Evolutionary conservation across 2,113 vertebrate genomes (phyloP).

Genomic region (Xyrauchen texanus): DNA sequence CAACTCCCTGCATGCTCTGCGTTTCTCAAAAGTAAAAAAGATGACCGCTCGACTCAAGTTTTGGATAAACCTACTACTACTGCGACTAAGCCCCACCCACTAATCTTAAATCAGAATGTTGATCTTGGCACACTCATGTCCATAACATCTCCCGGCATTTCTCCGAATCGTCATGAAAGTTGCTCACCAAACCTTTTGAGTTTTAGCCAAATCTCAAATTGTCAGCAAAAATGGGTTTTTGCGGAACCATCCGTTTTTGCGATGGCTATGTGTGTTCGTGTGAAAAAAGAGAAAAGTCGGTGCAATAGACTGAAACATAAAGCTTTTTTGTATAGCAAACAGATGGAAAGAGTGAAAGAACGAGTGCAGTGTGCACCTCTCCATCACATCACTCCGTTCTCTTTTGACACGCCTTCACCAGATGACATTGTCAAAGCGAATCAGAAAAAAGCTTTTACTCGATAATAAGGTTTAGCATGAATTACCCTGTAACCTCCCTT

Average conservation of each 20-base stretch:
- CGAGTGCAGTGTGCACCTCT: conserved; percentile 61
- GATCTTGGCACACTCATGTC: conserved; percentile 84
- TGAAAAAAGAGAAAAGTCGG: conserved; percentile 33
- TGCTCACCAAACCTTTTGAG: conserved; percentile 37
- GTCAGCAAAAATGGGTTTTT: conserved; percentile 67
- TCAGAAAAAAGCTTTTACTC: conserved; percentile 88
- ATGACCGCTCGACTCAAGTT: neutral
- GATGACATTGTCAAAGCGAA: conserved; percentile 91
- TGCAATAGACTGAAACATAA: conserved; percentile 62
- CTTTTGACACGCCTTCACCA: conserved; percentile 91
- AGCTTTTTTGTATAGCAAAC: conserved; percentile 75
- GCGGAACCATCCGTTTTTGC: conserved; percentile 91
- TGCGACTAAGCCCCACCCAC: conserved; percentile 52
- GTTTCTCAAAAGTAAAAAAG: neutral
- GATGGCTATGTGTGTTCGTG: conserved; percentile 79
- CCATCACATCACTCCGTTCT: conserved; percentile 81
- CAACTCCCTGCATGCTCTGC: conserved; percentile 37
- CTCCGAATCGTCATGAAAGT: neutral
- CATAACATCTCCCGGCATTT: conserved; percentile 52
- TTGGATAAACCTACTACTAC: conserved; percentile 29
- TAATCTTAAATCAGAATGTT: conserved; percentile 59
- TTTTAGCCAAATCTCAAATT: neutral
- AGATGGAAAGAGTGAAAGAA: conserved; percentile 76
- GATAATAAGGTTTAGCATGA: conserved; percentile 55
- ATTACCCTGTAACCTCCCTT: neutral